Evolutionary conservation across 2,797 vertebrate species (phyloP), one percentile per base, ranked within the genome.

Genomic region (Xiphorhynchus erythropygius): DNA sequence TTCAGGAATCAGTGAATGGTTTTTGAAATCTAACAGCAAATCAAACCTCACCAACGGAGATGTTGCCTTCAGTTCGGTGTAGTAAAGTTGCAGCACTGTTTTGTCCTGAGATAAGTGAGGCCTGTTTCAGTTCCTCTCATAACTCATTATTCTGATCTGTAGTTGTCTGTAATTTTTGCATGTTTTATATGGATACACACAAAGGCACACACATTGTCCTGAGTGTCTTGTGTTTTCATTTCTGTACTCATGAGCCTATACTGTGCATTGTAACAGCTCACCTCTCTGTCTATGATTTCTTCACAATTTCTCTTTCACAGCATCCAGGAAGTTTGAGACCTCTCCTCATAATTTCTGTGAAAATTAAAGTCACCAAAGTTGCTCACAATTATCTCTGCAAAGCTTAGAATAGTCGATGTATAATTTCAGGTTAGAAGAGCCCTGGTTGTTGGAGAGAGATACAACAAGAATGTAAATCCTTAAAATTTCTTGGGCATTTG

Each of bases 181-280:
- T 60, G 2, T 75, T 82, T 80, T 39, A 3, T 35, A 13, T 42
- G 59, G 35, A n/a, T 33, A 17, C 23, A 14, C 18, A 50, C 22
- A 24, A 18, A 32, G 18, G 9, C 49, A 10, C 25, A 33, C 10
- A 6, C 28, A 5, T 18, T 77, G 14, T 53, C 25, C 24, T 73
- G 42, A 33, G 5, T 39, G 30, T 55, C 27, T 32, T 37, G 18
- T 82, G 39, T 63, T 79, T 70, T 52, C n/a, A 59, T 55, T 59
- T 56, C 33, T 60, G 21, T 68, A 5, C 25, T 62, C 22, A 13
- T 57, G 60, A 67, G 64, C 24, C 41, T 33, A 2, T 17, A 6
- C 19, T 35, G 5, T 23, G 25, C 13, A 4, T 6, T 84, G 1
- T 28, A n/a, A 50, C n/a, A 77, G 7, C 28, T 53, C 5, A 0